Conservation (phyloP, 30 jellyfish, hydroid and myxozoan genomes). For the Aurelia aurita region DNA sequence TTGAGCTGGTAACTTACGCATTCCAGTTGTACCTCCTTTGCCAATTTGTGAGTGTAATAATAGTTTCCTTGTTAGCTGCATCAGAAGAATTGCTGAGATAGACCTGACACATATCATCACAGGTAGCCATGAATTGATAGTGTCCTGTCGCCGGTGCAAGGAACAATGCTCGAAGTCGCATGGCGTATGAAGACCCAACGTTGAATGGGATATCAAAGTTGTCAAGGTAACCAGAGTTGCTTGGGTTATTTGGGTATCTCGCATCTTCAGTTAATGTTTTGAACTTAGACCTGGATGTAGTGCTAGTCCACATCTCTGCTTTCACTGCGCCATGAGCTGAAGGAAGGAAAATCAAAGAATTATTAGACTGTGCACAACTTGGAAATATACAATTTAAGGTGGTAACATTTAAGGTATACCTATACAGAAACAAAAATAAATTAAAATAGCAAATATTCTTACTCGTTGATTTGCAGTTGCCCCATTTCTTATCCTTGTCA, state of each 20-base stretch:
- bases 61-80: not conserved
- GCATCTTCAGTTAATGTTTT: constrained; percentile 45
- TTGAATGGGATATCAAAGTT: constrained; percentile 62
- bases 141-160: constrained; percentile 76
- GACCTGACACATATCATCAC: constrained; percentile 48
- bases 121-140: constrained; percentile 54
- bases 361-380: too few species aligned
- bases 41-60: not conserved
- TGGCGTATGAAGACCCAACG: constrained; percentile 33
- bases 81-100: not conserved
- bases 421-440: too few species aligned
- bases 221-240: constrained; percentile 59
- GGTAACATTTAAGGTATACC: too few species aligned
- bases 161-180: constrained; percentile 43
- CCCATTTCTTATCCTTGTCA: constrained; percentile 83
- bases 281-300: not conserved
- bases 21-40: not conserved
- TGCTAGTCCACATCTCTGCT: constrained; percentile 23
- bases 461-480: constrained; percentile 77
- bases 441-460: not conserved
- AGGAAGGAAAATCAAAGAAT: not conserved
- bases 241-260: constrained; percentile 79
- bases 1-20: not conserved
- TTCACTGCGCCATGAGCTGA: constrained; percentile 58
- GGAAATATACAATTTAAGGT: too few species aligned